Percentiles rank a stretch among this genome's conserved stretches.
phyloP scores from a whole-genome alignment of 2,113 vertebrate genomes.

The Ammodytes dubius region DNA sequence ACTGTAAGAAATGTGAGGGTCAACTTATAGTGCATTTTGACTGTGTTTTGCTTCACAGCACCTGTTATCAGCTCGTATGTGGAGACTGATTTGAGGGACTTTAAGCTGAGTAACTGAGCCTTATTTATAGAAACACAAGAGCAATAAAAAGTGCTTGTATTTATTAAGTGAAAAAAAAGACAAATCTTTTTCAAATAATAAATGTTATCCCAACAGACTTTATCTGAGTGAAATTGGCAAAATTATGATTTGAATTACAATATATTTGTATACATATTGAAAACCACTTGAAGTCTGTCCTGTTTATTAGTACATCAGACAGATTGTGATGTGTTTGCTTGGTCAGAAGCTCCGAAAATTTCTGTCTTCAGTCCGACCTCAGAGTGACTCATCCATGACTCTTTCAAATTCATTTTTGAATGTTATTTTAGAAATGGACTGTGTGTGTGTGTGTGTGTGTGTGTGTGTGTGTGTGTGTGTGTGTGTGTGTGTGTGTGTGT shows the following conservation, averaged over 20 bases:
- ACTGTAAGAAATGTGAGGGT: neutral
- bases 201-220: neutral
- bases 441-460: too few relatives aligned
- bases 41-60: constrained; percentile 47
- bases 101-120: constrained; percentile 11
- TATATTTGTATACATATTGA: neutral
- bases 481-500: too few relatives aligned
- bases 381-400: too few relatives aligned
- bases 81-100: constrained; percentile 21
- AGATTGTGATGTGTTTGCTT: too few relatives aligned
- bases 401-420: too few relatives aligned
- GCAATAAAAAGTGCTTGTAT: too few relatives aligned
- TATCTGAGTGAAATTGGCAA: neutral
- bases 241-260: neutral
- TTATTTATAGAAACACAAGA: neutral
- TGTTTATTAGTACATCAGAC: too few relatives aligned
- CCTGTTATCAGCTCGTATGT: constrained; percentile 46
- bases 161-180: neutral
- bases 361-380: too few relatives aligned
- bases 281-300: too few relatives aligned
- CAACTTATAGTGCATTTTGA: constrained; percentile 41
- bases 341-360: too few relatives aligned
- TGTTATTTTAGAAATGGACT: too few relatives aligned
- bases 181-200: neutral
- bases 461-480: too few relatives aligned